Percentiles rank a stretch among this genome's conserved stretches.
These are phyloP conservation scores for Cheiracanthium punctorium DNA, from an alignment of 2,888 invertebrate species.

Conservation along the genomic window DNA sequence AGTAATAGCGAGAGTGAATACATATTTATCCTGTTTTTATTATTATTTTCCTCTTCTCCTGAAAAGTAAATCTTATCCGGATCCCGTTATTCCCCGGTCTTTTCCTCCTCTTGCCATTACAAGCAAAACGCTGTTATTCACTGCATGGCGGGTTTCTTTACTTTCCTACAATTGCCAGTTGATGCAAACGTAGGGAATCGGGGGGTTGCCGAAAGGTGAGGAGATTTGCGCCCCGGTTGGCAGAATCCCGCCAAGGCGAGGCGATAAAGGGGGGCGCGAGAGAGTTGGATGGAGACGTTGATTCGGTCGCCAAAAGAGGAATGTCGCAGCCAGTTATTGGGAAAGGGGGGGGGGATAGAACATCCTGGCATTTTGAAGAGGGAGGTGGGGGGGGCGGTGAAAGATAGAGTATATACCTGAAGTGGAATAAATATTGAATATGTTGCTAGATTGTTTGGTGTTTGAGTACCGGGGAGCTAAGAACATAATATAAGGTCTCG, in stretches of 20 bases:
- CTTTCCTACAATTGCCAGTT: constrained; percentile 48
- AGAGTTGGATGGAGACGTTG: background rate
- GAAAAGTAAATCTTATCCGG: too few relatives aligned
- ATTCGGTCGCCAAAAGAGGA: background rate
- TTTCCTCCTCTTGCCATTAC: background rate
- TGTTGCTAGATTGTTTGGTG: constrained; percentile 6
- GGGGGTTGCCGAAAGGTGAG: constrained; percentile 46
- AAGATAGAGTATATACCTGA: constrained; percentile 5
- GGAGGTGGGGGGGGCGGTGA: too few relatives aligned
- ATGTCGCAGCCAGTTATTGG: constrained; percentile 13
- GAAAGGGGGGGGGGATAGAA: background rate
- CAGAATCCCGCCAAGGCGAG: constrained; percentile 2
- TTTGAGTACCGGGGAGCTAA: too few relatives aligned
- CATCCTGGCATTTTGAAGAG: constrained; percentile 11
- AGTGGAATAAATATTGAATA: constrained; percentile 17
- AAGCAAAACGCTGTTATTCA: constrained; percentile 21
- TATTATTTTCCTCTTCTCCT: too few relatives aligned
- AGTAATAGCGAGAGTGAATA: too few relatives aligned
- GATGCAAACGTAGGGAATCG: constrained; percentile 48
- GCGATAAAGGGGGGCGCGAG: constrained; percentile 3
- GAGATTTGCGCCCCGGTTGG: constrained; percentile 1
- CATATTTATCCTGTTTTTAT: too few relatives aligned
- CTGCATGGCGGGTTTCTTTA: constrained; percentile 54
- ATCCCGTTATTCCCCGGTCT: too few relatives aligned
- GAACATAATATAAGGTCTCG: too few relatives aligned